These are phyloP conservation scores for Aphidius gifuensis DNA, from an alignment of 1,140 invertebrate species.

Conservation along the genomic window DNA sequence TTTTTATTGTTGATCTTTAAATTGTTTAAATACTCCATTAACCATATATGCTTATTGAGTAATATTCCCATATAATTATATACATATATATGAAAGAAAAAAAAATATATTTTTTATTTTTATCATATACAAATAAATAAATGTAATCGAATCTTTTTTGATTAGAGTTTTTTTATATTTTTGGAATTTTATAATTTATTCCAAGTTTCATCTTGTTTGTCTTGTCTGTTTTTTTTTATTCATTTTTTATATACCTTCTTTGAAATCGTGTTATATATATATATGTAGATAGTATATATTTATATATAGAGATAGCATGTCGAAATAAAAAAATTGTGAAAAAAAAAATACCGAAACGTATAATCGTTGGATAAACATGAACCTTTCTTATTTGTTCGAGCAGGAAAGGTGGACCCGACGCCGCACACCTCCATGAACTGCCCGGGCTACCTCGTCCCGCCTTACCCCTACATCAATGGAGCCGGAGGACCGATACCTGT, in stretches of 20 bases:
- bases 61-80: too few species aligned
- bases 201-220: not conserved
- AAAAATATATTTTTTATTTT: too few species aligned
- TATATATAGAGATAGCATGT: constrained; percentile 13
- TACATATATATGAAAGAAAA: too few species aligned
- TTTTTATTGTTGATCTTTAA: too few species aligned
- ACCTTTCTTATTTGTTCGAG: constrained; percentile 34
- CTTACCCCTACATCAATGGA: constrained; percentile 84
- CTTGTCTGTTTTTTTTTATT: constrained; percentile 3
- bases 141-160: not conserved
- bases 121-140: too few species aligned
- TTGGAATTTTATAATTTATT: constrained; percentile 5
- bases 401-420: constrained; percentile 84
- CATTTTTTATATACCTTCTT: constrained; percentile 2
- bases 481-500: constrained; percentile 77
- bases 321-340: constrained; percentile 15
- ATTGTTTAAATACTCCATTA: too few species aligned
- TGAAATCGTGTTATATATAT: too few species aligned
- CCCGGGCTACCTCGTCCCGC: constrained; percentile 86
- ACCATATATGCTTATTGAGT: too few species aligned
- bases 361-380: constrained; percentile 26
- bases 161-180: not conserved
- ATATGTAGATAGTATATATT: constrained; percentile 1
- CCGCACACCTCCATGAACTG: constrained; percentile 80
- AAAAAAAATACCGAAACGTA: constrained; percentile 14